Conservation (phyloP, 2,113 vertebrate species). For the Madoqua kirkii region DNA sequence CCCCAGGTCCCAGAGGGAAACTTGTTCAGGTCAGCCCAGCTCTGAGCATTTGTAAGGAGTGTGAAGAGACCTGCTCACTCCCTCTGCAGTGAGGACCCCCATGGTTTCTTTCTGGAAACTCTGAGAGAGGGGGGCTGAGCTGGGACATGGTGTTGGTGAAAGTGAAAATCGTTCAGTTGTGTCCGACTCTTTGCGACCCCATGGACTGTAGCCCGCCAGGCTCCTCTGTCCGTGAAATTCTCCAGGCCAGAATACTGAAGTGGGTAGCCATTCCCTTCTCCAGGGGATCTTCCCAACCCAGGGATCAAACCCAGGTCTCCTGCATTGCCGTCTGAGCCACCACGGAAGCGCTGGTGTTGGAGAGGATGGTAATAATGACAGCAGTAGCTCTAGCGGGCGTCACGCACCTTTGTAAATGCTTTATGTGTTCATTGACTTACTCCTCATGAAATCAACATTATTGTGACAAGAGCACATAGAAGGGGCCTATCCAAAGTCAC, state of each 20-base stretch:
- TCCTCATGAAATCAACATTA: fast-evolving
- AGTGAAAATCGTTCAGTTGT: not conserved
- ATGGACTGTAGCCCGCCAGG: not conserved
- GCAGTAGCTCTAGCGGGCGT: not conserved
- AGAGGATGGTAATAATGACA: too few species aligned
- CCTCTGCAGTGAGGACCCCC: not conserved
- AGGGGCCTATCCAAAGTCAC: not conserved
- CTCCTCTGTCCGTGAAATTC: not conserved
- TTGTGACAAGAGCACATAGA: too few species aligned
- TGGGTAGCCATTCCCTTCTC: not conserved
- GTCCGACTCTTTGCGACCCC: not conserved
- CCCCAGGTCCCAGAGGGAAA: not conserved
- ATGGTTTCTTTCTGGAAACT: not conserved
- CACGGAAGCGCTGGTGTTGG: fast-evolving
- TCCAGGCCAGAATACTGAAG: not conserved
- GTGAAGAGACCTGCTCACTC: fast-evolving
- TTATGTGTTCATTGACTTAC: not conserved
- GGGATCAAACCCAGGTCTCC: not conserved
- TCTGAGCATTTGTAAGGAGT: not conserved
- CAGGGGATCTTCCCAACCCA: not conserved
- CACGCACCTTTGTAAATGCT: not conserved
- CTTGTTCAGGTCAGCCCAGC: not conserved
- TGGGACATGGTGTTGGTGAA: not conserved
- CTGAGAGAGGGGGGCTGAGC: not conserved
- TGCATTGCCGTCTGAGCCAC: not conserved